Base-by-base conservation (phyloP, 2,888 invertebrate species). In the Dexiosoma caninum region DNA sequence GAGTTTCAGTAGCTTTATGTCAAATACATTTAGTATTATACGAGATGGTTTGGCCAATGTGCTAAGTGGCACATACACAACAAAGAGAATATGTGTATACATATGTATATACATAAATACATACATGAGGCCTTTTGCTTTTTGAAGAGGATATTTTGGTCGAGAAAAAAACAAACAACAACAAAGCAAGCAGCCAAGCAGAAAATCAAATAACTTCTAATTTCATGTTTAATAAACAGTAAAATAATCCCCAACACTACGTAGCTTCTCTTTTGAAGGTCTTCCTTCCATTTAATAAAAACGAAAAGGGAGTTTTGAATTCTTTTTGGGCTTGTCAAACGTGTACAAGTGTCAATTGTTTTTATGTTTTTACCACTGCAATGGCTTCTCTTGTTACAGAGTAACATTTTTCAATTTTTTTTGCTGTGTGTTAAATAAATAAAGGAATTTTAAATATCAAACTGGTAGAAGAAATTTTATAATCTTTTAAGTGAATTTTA, bases 191-290 rank as follows among this genome's bases (percentile, higher is more conserved):
- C 76, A 76, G 35, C 55, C 46, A 80, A 67, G 71, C 80, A 72
- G 67, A 69, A 81, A 77, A 81, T 81, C 72, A 81, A 72, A 76
- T 72, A 69, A 77, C 55, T 72, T 71, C 55, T 72, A 76, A 72
- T 67, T 75, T 67, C 69, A 60, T 71, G 71, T 71, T 51, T 30
- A 66, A 30, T 44, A 59, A 79, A 53, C 60, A 62, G 51, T 21
- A 71, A 60, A 71, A 62, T 64, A 60, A 69, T 53, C 67, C 35
- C 4, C 10, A 51, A 51, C 32, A 46, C 14, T 30, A 1, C 4
- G n/a, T n/a, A n/a, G 2, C 23, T 27, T 59, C 35, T 30, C 14
- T 40, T 35, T 71, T 66, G n/a, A 51, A 71, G 53, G 66, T 60
- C 76, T 80, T 71, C 67, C 2, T 37, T 64, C 14, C 6, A 40